These are phyloP conservation scores for Danaus melanippus DNA, from an alignment of 1,140 invertebrate genomes.

Conservation along the genomic window DNA sequence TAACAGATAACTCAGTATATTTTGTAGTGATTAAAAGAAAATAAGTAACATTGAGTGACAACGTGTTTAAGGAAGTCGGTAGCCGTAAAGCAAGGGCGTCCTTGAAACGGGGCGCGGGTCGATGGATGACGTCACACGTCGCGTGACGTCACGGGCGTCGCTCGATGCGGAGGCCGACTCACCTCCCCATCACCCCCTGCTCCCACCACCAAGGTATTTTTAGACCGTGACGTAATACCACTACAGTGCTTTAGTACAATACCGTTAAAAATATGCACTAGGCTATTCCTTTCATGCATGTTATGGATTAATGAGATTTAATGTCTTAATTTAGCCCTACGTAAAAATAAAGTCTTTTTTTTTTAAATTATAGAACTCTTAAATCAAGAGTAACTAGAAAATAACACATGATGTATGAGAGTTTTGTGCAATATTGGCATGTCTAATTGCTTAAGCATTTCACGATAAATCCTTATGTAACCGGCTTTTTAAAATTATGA, in stretches of 20 bases:
- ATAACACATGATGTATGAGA: not conserved
- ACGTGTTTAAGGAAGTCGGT: conserved; percentile 42
- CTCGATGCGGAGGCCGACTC: conserved; percentile 45
- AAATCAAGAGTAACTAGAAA: not conserved
- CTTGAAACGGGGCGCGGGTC: conserved; percentile 59
- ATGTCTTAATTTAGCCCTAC: not conserved
- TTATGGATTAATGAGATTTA: no score
- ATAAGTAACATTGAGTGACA: conserved; percentile 22
- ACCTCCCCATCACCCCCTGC: conserved; percentile 35
- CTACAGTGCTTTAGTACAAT: conserved; percentile 38
- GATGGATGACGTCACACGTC: conserved; percentile 58
- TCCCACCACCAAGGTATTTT: conserved; percentile 56
- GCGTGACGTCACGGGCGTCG: conserved; percentile 57
- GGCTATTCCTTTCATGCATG: conserved; percentile 7
- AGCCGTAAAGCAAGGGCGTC: conserved; percentile 53
- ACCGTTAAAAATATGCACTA: conserved; percentile 38
- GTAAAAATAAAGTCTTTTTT: not conserved
- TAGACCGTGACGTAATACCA: conserved; percentile 62
- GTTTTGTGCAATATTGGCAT: conserved; percentile 1
- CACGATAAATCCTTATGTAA: not conserved
- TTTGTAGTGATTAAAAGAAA: no score
- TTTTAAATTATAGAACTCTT: not conserved
- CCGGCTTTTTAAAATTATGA: no score
- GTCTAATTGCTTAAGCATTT: conserved; percentile 1
- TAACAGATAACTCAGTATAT: no score